phyloP scores from a whole-genome alignment of 2,888 invertebrate genomes.

The Cheilosia grossa region DNA sequence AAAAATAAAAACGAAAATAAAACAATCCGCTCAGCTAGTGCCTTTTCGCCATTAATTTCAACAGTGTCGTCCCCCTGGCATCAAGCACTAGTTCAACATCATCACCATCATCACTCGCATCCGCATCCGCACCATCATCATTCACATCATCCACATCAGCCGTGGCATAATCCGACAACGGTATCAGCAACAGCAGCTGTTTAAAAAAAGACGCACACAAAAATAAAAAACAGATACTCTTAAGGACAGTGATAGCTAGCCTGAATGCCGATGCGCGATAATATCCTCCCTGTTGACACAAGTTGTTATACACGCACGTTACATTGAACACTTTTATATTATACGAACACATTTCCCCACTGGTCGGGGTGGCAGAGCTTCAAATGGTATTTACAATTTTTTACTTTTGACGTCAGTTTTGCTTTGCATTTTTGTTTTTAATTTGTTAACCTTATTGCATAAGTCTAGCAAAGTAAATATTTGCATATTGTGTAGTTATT shows the following conservation, averaged over 20 bases:
- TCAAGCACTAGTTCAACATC: constrained; percentile 83
- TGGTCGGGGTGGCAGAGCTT: constrained; percentile 41
- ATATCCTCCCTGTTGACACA: background rate
- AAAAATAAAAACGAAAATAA: constrained; percentile 75
- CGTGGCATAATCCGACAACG: constrained; percentile 83
- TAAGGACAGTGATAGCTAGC: constrained; percentile 49
- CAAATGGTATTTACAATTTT: constrained; percentile 65
- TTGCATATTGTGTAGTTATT: background rate
- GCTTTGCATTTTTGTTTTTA: constrained; percentile 17
- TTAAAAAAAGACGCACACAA: constrained; percentile 75
- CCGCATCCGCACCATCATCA: constrained; percentile 80
- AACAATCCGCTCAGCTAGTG: constrained; percentile 81
- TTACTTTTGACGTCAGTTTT: constrained; percentile 38
- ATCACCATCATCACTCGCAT: constrained; percentile 79
- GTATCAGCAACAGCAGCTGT: constrained; percentile 82
- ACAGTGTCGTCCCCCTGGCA: constrained; percentile 83
- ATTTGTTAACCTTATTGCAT: background rate
- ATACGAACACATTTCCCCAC: constrained; percentile 22
- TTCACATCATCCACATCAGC: constrained; percentile 81
- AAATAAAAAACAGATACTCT: constrained; percentile 29
- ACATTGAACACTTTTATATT: constrained; percentile 56
- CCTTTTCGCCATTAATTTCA: constrained; percentile 83
- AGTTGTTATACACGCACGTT: constrained; percentile 47
- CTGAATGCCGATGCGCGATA: constrained; percentile 15
- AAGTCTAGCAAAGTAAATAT: background rate